These are phyloP conservation scores for Hydropsyche tenuis DNA, from an alignment of 1,140 invertebrate species.

Conservation along the genomic window DNA sequence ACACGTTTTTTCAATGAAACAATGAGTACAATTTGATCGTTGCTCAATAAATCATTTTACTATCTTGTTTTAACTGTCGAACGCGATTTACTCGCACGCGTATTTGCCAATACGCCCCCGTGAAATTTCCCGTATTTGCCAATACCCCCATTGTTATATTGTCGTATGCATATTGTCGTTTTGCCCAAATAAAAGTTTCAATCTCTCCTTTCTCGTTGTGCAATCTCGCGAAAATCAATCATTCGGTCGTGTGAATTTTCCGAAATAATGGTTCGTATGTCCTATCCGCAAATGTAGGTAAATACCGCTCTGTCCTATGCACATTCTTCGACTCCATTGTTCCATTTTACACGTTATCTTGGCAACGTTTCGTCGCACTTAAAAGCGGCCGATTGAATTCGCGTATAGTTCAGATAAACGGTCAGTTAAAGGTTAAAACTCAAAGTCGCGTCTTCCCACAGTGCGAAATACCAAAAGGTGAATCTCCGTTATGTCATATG, in stretches of 20 bases:
- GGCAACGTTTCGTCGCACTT: not conserved
- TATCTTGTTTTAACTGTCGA: slow-evolving; percentile 3
- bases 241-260: slow-evolving; percentile 4
- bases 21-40: not conserved
- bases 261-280: not conserved
- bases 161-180: not conserved
- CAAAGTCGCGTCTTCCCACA: slow-evolving; percentile 1
- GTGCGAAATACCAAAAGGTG: not conserved
- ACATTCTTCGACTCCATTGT: slow-evolving; percentile 3
- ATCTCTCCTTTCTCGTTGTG: slow-evolving; percentile 9
- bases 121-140: slow-evolving; percentile 10
- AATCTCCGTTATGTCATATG: slow-evolving; percentile 13
- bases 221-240: not conserved
- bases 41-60: not conserved
- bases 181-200: not conserved
- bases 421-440: not conserved
- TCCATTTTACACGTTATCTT: not conserved
- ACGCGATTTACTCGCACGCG: not conserved
- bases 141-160: not conserved
- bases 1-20: too few species aligned
- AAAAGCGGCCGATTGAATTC: not conserved
- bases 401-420: too few species aligned
- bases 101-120: slow-evolving; percentile 3
- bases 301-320: not conserved
- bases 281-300: not conserved